Evolutionary conservation across 2,113 vertebrate genomes (phyloP), one percentile per base, ranked within the genome.

Genomic region (Corythoichthys intestinalis): DNA sequence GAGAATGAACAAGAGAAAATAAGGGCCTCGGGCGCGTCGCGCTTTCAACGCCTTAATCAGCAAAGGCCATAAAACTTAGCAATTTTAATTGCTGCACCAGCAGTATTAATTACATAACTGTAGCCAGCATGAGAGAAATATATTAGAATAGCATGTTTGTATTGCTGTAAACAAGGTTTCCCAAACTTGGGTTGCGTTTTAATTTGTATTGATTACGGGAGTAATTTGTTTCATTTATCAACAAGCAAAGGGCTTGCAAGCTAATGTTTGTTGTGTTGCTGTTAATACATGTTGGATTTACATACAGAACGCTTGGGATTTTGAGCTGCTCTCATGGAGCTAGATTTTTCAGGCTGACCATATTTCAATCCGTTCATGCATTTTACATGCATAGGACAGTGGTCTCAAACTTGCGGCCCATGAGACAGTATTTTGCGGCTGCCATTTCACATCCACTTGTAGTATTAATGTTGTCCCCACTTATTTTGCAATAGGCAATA

Each of bases 41-140:
- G 73, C 80, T 87, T 89, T 87, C 90, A 89, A 90, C 82, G 86
- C 87, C 84, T 81, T 86, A 89, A 91, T 92, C 87, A 91, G 87
- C 74, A 78, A 37, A 78, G 75, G 78, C 73, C 77, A 88, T 88
- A 89, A 90, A 91, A 79, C 81, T 69, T 82, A 77, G 80, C 63
- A 50, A 82, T 88, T 91, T 90, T 87, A 92, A 92, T 91, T 91
- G 87, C 85, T 83, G 87, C 85, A 56, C 80, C 76, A 88, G 86
- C 85, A 84, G 82, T 85, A 89, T 92, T 92, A 90, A 91, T 91
- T 89, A 89, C 80, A 84, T 68, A 86, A 83, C 85, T 85, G 79
- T 73, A 85, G 83, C 76, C 77, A 84, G 82, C 72, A 13, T 53
- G 71, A 88, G 73, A 66, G 74, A 75, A 89, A 90, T 82, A 74